Percentiles rank a stretch among this genome's conserved stretches.
These are phyloP conservation scores for Cheiracanthium punctorium DNA, from an alignment of 2,888 invertebrate species.

Conservation along the genomic window DNA sequence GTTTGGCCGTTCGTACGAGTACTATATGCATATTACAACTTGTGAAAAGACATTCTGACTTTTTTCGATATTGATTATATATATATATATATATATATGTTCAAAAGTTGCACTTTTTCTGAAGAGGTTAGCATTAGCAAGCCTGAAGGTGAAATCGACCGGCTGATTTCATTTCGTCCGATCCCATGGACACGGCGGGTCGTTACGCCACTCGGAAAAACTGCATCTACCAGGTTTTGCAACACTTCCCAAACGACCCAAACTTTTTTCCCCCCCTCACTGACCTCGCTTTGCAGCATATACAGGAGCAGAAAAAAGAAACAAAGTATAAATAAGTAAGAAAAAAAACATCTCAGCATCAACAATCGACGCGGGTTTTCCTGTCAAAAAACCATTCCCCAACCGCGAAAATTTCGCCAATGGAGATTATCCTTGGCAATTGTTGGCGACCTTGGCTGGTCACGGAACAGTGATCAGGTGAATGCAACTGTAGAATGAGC, in stretches of 20 bases:
- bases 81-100: too few species aligned
- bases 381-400: background rate
- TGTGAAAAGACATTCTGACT: too few species aligned
- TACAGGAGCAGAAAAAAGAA: background rate
- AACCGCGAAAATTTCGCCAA: background rate
- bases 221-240: constrained; percentile 1
- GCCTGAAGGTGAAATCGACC: too few species aligned
- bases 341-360: background rate
- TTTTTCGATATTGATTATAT: too few species aligned
- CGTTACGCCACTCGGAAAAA: background rate
- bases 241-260: background rate
- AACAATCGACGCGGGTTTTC: background rate
- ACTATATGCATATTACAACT: too few species aligned
- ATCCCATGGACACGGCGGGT: background rate
- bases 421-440: background rate
- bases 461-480: constrained; percentile 24
- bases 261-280: background rate
- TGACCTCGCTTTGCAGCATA: background rate
- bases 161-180: background rate
- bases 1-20: too few species aligned
- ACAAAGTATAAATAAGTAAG: background rate
- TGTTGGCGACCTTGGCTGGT: background rate
- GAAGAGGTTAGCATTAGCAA: too few species aligned
- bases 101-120: too few species aligned
- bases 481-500: constrained; percentile 38